These are phyloP conservation scores for Hypocryptadius cinnamomeus DNA, from an alignment of 2,113 vertebrate species.

Conservation along the genomic window DNA sequence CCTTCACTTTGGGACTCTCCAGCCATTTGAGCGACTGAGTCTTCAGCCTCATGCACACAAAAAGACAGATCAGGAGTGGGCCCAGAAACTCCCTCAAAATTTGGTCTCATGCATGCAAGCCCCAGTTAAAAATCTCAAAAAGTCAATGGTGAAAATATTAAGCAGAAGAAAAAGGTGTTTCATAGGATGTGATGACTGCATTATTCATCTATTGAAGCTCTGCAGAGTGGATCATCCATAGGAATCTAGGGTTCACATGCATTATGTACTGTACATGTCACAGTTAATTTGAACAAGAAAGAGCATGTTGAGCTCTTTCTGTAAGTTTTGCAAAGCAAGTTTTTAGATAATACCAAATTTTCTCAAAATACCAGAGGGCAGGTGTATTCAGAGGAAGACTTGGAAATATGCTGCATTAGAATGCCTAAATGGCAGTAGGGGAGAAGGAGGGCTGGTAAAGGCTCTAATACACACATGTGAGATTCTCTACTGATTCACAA, in stretches of 20 bases:
- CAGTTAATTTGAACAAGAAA: background rate
- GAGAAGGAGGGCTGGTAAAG: background rate
- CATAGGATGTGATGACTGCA: background rate
- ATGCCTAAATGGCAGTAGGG: background rate
- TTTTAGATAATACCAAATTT: background rate
- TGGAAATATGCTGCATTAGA: background rate
- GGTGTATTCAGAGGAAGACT: background rate
- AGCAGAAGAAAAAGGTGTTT: background rate
- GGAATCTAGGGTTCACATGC: background rate
- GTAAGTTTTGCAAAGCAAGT: background rate
- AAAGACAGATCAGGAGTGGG: background rate
- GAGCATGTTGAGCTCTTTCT: background rate
- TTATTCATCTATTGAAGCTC: background rate
- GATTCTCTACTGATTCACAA: background rate
- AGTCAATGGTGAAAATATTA: background rate
- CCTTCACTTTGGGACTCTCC: conserved; percentile 28
- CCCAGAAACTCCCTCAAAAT: background rate
- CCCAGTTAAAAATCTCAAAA: background rate
- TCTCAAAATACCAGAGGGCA: background rate
- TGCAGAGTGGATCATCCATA: background rate
- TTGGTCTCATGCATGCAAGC: background rate
- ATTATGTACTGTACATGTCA: background rate
- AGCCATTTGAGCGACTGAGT: background rate
- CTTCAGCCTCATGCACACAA: background rate
- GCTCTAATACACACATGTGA: background rate